phyloP scores from a whole-genome alignment of 2,113 vertebrate species.

The Grantiella picta region DNA sequence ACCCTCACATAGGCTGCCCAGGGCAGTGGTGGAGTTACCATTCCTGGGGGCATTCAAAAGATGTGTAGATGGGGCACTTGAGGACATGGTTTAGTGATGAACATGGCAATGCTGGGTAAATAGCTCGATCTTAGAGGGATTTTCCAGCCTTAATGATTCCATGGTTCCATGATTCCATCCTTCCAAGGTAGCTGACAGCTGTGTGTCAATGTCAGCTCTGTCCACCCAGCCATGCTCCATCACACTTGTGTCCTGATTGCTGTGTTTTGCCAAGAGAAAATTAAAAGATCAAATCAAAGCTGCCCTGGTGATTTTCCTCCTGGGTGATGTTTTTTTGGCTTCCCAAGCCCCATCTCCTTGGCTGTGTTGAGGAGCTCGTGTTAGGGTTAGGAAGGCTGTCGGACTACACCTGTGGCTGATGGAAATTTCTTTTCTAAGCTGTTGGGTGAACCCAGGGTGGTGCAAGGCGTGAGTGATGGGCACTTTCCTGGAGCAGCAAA shows the following conservation, averaged over 20 bases:
- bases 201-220: neutral
- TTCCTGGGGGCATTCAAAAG: neutral
- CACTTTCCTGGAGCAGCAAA: neutral
- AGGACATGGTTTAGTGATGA: neutral
- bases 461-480: neutral
- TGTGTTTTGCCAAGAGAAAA: neutral
- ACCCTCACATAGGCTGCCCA: neutral
- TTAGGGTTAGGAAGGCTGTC: neutral
- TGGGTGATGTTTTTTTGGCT: neutral
- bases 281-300: neutral
- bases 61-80: neutral
- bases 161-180: neutral
- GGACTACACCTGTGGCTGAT: neutral
- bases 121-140: neutral
- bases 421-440: neutral
- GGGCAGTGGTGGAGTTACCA: neutral
- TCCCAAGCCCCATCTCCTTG: neutral
- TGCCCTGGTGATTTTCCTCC: neutral
- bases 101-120: neutral
- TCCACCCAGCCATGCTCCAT: neutral
- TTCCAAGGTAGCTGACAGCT: neutral
- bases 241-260: neutral
- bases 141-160: neutral
- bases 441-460: neutral
- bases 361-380: neutral